These are phyloP conservation scores for Crotophaga sulcirostris DNA, from an alignment of 2,113 vertebrate genomes.

Conservation along the genomic window DNA sequence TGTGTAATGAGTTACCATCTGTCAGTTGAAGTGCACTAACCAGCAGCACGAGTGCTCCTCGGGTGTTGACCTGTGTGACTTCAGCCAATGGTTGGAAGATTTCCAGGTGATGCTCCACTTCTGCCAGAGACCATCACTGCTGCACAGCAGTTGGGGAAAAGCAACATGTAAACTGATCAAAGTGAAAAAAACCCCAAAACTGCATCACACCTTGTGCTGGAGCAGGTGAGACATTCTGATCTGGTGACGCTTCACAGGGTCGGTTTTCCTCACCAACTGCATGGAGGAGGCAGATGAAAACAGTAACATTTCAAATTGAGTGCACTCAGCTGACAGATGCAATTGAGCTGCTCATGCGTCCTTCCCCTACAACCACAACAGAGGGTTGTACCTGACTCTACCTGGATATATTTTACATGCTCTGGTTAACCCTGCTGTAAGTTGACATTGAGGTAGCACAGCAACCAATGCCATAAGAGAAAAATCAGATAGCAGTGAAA, in stretches of 20 bases:
- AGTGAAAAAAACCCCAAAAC: neutral
- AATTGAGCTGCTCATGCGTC: rapidly evolving
- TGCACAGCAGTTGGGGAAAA: neutral
- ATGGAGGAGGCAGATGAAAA: neutral
- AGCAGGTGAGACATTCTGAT: neutral
- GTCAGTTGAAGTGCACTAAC: neutral
- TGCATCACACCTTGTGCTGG: neutral
- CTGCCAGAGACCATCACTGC: neutral
- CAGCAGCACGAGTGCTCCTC: rapidly evolving
- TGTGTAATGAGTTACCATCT: neutral
- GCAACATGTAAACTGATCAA: neutral
- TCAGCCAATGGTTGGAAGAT: rapidly evolving
- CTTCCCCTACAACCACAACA: neutral
- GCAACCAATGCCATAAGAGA: neutral
- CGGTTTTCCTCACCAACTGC: rapidly evolving
- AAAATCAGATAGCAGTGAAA: neutral
- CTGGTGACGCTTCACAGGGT: neutral
- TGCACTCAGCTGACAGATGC: neutral
- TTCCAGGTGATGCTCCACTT: neutral
- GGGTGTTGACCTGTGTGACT: neutral
- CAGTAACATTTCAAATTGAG: rapidly evolving
- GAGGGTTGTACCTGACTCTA: neutral
- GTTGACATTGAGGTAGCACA: neutral
- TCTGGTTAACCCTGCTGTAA: neutral
- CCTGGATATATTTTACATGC: neutral